These are phyloP conservation scores for Octopus sinensis DNA, from an alignment of 1,140 invertebrate genomes.

Conservation along the genomic window DNA sequence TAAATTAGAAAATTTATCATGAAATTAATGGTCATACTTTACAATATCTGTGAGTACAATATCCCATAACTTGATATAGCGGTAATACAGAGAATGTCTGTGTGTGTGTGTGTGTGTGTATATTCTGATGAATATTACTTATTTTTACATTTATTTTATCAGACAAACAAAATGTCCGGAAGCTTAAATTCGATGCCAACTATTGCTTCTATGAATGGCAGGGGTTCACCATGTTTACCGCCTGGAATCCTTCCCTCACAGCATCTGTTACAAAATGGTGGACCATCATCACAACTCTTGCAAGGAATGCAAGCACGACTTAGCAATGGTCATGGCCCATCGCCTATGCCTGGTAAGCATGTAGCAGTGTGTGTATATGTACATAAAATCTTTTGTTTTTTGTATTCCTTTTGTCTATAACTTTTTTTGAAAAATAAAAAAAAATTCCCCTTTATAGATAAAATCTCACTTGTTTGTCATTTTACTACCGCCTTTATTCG, in stretches of 20 bases:
- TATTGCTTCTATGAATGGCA: conserved; percentile 2
- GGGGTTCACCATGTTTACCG: not conserved
- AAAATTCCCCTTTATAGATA: no score
- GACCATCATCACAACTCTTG: not conserved
- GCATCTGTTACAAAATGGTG: conserved; percentile 3
- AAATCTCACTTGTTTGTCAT: no score
- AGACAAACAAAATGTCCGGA: not conserved
- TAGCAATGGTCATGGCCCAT: not conserved
- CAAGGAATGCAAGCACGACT: conserved; percentile 8
- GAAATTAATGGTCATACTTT: no score
- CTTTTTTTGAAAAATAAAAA: no score
- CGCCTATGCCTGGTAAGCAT: not conserved
- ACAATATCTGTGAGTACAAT: no score
- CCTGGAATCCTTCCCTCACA: not conserved
- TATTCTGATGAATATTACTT: not conserved
- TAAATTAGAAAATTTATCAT: no score
- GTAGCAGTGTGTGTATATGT: not conserved
- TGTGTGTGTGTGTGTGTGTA: no score
- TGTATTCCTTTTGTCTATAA: no score
- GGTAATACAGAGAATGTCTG: no score
- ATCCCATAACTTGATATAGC: no score
- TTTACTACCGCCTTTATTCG: no score
- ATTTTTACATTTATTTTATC: not conserved
- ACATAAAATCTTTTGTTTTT: no score
- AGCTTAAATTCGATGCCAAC: not conserved